Evolutionary conservation across 2,113 vertebrate genomes (phyloP).

Genomic region (Mormoops blainvillei): DNA sequence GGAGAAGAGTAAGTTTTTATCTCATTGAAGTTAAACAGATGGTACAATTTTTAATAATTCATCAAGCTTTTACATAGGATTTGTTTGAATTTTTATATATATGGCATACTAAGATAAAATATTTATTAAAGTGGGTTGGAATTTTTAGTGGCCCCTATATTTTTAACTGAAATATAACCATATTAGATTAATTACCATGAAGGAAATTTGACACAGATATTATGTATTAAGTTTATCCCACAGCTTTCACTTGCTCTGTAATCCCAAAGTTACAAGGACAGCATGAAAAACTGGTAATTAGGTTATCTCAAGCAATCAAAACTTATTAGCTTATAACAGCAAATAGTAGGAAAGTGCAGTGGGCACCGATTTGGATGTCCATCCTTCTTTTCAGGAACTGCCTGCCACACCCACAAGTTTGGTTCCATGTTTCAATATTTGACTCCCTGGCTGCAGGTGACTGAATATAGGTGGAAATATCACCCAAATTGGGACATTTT

Average conservation of each 20-base stretch:
- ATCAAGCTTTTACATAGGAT: background rate
- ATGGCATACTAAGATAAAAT: background rate
- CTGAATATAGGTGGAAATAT: background rate
- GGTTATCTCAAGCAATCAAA: background rate
- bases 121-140: background rate
- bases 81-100: background rate
- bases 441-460: background rate
- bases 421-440: background rate
- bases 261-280: background rate
- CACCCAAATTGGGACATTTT: background rate
- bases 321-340: background rate
- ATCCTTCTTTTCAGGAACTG: background rate
- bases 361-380: background rate
- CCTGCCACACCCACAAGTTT: background rate
- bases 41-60: background rate
- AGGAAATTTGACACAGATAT: background rate
- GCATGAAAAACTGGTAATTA: background rate
- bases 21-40: background rate
- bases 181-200: background rate
- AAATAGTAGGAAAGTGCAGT: background rate
- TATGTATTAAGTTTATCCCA: background rate
- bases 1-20: background rate
- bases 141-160: background rate
- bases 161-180: background rate
- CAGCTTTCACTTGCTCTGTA: background rate